These are phyloP conservation scores for Melieria picta DNA, from an alignment of 2,888 invertebrate species.

Conservation along the genomic window DNA sequence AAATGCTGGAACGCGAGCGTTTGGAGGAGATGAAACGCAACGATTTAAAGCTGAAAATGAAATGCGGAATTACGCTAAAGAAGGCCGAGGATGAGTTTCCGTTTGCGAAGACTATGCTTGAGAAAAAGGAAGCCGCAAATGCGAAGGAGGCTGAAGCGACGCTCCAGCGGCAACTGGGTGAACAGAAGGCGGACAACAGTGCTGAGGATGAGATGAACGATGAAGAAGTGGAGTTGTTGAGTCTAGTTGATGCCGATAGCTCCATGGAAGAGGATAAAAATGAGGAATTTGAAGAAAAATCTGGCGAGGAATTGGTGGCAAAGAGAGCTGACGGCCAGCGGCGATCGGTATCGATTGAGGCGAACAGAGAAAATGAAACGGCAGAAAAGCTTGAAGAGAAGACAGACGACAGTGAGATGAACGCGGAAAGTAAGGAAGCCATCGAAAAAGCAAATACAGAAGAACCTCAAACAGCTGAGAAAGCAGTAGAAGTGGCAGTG, in stretches of 20 bases:
- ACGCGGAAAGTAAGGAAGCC: background rate
- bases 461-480: background rate
- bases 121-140: slow-evolving; percentile 29
- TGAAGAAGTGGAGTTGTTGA: slow-evolving; percentile 9
- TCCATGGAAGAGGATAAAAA: slow-evolving; percentile 30
- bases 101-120: slow-evolving; percentile 53
- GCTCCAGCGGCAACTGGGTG: background rate
- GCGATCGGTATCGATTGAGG: background rate
- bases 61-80: slow-evolving; percentile 52
- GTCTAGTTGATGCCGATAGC: slow-evolving; percentile 41
- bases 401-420: background rate
- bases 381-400: slow-evolving; percentile 11
- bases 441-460: background rate
- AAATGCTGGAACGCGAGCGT: slow-evolving; percentile 58
- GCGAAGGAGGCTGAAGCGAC: background rate
- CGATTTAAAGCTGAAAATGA: slow-evolving; percentile 61
- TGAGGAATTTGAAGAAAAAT: background rate
- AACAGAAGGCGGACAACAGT: too few species aligned
- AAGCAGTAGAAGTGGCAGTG: background rate
- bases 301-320: background rate
- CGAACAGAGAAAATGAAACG: background rate
- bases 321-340: too few species aligned
- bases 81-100: slow-evolving; percentile 58
- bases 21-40: slow-evolving; percentile 58
- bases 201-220: background rate